Base-by-base conservation (phyloP, 2,113 vertebrate species). In the Calyptomena viridis region DNA sequence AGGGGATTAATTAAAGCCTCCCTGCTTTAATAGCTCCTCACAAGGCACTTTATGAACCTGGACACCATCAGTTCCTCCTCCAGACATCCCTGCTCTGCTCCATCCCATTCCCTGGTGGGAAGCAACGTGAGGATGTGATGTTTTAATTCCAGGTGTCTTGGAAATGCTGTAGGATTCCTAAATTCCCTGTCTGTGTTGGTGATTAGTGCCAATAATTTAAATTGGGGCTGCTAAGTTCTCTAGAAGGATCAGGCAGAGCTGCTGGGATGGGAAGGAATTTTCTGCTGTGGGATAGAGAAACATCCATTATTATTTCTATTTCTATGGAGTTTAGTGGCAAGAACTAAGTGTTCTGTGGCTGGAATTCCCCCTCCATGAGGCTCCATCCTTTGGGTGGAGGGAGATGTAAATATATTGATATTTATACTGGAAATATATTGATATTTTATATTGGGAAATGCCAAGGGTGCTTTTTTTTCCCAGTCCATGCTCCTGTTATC, bases 311-410 rank as follows among this genome's bases (percentile, higher is more conserved):
- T 60, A 15, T 39, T 50, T 7, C 42, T 23, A 5, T 20, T 31
- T 23, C 1, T 0, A 3, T 0, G 1, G 8, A 1, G 0, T 2
- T 35, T 7, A 4, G 40, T 5, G 30, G 35, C 23, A 42, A 77
- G 71, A 11, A 3, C 17, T 5, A 18, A 23, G 4, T 12, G 47
- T 59, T 15, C 23, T 2, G 14, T 14, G 58, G 10, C 74, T 75
- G 85, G 56, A 72, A 37, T 13, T 53, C 5, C 16, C 19, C 33
- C 9, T 74, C 22, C 22, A 1, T 21, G 46, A 44, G 56, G 4
- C 12, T 6, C 1, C 20, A 31, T 23, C 30, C 47, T 46, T 17
- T 6, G 35, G 52, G 71, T 30, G 35, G 0, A 2, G 46, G 15
- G 9, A 24, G 42, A 22, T 24, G 42, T 10, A 24, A 40, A 12